Evolutionary conservation across 2,113 vertebrate species (phyloP).

Genomic region (Chascanopsetta lugubris): DNA sequence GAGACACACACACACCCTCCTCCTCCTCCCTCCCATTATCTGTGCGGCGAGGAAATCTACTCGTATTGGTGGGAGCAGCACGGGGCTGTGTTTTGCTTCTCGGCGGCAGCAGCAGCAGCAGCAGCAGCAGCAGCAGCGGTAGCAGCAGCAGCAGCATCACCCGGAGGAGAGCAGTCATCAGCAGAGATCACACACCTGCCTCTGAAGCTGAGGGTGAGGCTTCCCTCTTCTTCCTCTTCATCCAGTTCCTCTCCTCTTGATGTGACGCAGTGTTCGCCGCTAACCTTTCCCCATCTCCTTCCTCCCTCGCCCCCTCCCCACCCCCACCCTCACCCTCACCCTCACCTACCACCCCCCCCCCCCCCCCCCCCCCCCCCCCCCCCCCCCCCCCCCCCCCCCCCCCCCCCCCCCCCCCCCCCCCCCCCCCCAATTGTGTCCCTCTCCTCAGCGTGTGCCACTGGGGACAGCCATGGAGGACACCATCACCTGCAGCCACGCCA

Average conservation of each 20-base stretch:
- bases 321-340: no score
- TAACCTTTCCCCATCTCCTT: constrained; percentile 39
- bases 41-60: constrained; percentile 58
- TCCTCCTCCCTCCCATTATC: constrained; percentile 60
- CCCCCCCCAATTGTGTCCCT: background rate
- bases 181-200: constrained; percentile 51
- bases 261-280: constrained; percentile 58
- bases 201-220: constrained; percentile 51
- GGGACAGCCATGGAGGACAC: constrained; percentile 78
- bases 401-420: background rate
- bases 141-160: no score
- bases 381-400: constrained; percentile 6
- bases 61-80: constrained; percentile 55
- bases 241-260: constrained; percentile 16
- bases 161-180: constrained; percentile 47
- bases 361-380: constrained; percentile 6
- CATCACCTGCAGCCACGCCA: constrained; percentile 80
- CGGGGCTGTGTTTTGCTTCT: constrained; percentile 50
- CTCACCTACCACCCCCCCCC: no score
- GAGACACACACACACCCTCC: constrained; percentile 62
- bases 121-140: constrained; percentile 34
- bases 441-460: constrained; percentile 40
- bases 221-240: background rate
- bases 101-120: constrained; percentile 45
- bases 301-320: no score